Base-by-base conservation (phyloP, 2,113 vertebrate species). In the Leucoraja erinaceus region DNA sequence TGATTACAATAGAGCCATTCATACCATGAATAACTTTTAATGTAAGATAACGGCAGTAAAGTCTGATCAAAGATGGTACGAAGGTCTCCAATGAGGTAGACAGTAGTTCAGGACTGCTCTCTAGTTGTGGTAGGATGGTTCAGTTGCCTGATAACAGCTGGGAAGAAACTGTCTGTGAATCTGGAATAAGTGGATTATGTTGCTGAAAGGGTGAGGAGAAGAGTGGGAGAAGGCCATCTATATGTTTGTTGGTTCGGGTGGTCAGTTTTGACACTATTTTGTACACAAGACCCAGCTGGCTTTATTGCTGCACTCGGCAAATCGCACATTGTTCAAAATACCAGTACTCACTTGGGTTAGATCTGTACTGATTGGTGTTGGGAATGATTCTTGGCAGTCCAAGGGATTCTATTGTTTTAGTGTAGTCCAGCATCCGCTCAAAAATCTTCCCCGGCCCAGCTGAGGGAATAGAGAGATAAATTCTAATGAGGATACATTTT, bases 371-470 rank as follows among this genome's bases (percentile, higher is more conserved):
- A 94, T 99, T 99, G 54, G 98, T 99, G 95, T 99, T 98, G 0
- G 99, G 99, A 93, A 99, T 97, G 0, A 96, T 96, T 95, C 95
- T 97, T 63, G 99, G 99, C 94, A 99, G 97, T 0, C 96, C 96
- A 3, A 99, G 96, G 83, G 97, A 97, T 94, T 99, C 98, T 33
- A 99, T 94, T 72, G 98, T 99, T 94, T 98, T 99, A 94, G 96
- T 97, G 93, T 99, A 99, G 96, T 99, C 99, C 83, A 98, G 94
- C 61, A 98, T 97, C 95, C 99, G 95, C 95, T 99, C 99, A 0
- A 97, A 97, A 74, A 99, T 97, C 96, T 99, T 99, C 92, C 97
- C 96, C 83, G 99, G 98, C 88, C 99, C 99, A 38, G 99, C 99
- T 99, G 95, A 31, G 94, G 95, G 92, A 93, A 66, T 8, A 68